Evolutionary conservation across 2,797 vertebrate species (phyloP).

Genomic region (Neosalanx taihuensis): DNA sequence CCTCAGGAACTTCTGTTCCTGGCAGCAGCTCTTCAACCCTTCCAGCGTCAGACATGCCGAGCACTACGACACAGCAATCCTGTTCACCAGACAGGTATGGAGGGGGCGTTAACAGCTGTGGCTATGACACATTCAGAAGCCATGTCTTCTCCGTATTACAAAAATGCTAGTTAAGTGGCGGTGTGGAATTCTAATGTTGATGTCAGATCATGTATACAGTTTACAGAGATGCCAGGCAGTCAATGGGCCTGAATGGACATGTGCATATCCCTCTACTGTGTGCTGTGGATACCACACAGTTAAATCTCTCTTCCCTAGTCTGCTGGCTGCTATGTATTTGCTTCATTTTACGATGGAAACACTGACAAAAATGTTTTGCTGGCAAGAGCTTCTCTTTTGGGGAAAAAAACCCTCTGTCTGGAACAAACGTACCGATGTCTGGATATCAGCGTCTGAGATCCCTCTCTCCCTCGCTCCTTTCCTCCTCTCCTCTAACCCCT

Average conservation of each 20-base stretch:
- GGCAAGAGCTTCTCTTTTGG: conserved; percentile 39
- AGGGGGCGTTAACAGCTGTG: background rate
- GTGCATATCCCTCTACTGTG: conserved; percentile 15
- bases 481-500: conserved; percentile 15
- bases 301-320: conserved; percentile 32
- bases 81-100: conserved; percentile 82
- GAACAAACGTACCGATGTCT: conserved; percentile 50
- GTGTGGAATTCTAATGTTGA: background rate
- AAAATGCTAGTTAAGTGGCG: background rate
- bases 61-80: conserved; percentile 82
- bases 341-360: conserved; percentile 57
- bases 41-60: conserved; percentile 76
- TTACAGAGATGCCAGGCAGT: conserved; percentile 14
- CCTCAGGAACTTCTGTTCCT: conserved; percentile 82
- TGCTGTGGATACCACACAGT: conserved; percentile 38
- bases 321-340: conserved; percentile 50
- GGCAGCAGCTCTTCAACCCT: conserved; percentile 80
- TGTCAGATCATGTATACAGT: background rate
- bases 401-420: conserved; percentile 42
- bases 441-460: conserved; percentile 45
- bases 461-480: conserved; percentile 22
- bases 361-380: conserved; percentile 58
- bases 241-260: conserved; percentile 15
- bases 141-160: background rate
- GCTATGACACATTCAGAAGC: background rate